Evolutionary conservation across 2,113 vertebrate species (phyloP).

Genomic region (Benitochromis conjunctus): DNA sequence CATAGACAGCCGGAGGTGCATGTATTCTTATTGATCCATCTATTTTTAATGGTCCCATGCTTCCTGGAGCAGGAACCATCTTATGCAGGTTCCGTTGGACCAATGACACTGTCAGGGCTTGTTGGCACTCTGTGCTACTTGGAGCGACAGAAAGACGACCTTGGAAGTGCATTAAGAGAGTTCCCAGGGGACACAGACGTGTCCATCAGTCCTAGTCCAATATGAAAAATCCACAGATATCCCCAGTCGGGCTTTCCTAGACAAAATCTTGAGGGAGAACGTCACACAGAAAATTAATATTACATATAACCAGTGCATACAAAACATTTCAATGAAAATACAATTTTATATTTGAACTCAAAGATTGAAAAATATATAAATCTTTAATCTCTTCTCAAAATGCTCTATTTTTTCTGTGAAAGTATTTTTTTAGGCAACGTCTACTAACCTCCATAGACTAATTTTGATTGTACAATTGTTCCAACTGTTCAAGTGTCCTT

Average conservation of each 20-base stretch:
- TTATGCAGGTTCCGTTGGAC: slow-evolving; percentile 40
- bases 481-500: neutral
- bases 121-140: slow-evolving; percentile 37
- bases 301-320: neutral
- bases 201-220: slow-evolving; percentile 23
- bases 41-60: slow-evolving; percentile 50
- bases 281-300: neutral
- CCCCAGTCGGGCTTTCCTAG: neutral
- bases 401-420: neutral
- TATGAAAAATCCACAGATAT: slow-evolving; percentile 3
- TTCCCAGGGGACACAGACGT: slow-evolving; percentile 20
- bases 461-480: neutral
- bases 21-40: slow-evolving; percentile 61
- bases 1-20: slow-evolving; percentile 39
- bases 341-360: neutral
- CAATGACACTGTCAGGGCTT: slow-evolving; percentile 49
- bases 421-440: neutral
- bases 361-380: neutral
- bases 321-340: neutral
- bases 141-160: slow-evolving; percentile 30
- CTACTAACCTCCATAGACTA: neutral
- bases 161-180: slow-evolving; percentile 60
- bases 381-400: neutral
- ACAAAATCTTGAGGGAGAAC: neutral
- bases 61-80: slow-evolving; percentile 35